Base-by-base conservation (phyloP, 2,113 vertebrate species). In the Tylochromis polylepis region DNA sequence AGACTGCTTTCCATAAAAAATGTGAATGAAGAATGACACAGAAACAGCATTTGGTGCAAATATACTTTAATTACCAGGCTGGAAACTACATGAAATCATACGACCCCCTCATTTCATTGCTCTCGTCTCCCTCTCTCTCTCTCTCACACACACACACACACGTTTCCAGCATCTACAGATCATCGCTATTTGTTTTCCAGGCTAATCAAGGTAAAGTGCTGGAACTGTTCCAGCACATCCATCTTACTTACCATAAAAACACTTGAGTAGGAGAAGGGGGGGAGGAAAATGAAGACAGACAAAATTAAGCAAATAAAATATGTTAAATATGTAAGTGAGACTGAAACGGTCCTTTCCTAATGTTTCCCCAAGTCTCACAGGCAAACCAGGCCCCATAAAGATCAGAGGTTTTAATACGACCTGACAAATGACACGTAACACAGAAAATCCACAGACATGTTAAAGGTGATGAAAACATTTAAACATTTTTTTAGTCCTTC, bases 51-150 rank as follows among this genome's bases (percentile, higher is more conserved):
- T 93, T 83, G 90, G 77, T 90, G 89, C 82, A 92, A 89, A 92
- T 87, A 72, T 83, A 77, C 85, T 94, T 95, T 93, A 91, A 91
- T 95, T 72, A 84, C 49, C 78, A 55, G 87, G 20, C 81, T 92
- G 89, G 34, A 90, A 81, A 88, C 16, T 9, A 85, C 87, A 87
- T 84, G 78, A 87, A 85, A 83, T 85, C 43, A 87, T 43, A 87
- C 84, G 79, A 57, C 86, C 24, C 41, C 57, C 83, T 56, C 3
- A 43, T 57, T 43, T 58, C 1, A 70, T 70, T 51, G 59, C 22
- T 87, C 49, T 56, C 58, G 55, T 60, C 67, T n/a, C n/a, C n/a
- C n/a, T n/a, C n/a, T n/a, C n/a, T n/a, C n/a, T n/a, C n/a, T n/a
- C n/a, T n/a, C n/a, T n/a, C n/a, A n/a, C n/a, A n/a, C n/a, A 7